phyloP scores from a whole-genome alignment of 37 sponge, comb jelly and placozoan genomes.

The Beroe forskalii region DNA sequence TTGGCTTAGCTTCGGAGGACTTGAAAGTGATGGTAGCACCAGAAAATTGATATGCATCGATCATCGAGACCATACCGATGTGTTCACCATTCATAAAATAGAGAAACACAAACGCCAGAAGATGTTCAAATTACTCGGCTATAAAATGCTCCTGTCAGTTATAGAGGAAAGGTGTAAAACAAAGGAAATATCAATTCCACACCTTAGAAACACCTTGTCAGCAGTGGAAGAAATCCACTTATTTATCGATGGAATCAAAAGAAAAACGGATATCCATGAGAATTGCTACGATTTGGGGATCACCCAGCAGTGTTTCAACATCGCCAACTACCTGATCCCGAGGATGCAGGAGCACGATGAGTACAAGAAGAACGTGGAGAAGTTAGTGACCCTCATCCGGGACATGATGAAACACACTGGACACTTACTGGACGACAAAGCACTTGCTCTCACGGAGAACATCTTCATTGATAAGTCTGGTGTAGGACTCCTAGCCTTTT shows the following conservation, averaged over 20 bases:
- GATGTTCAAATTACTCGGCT: conserved; percentile 51
- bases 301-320: conserved; percentile 40
- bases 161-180: conserved; percentile 17
- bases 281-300: conserved; percentile 40
- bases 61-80: conserved; percentile 54
- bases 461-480: conserved; percentile 8
- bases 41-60: conserved; percentile 34
- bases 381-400: conserved; percentile 31
- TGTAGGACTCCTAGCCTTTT: conserved; percentile 24
- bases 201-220: not conserved
- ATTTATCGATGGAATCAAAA: conserved; percentile 9
- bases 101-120: not conserved
- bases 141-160: conserved; percentile 20
- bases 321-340: not conserved
- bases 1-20: conserved; percentile 43
- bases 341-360: not conserved
- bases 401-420: conserved; percentile 59
- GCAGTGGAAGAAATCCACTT: conserved; percentile 41
- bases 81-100: conserved; percentile 30
- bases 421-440: not conserved
- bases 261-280: conserved; percentile 29
- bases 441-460: not conserved
- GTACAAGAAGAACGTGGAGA: conserved; percentile 37
- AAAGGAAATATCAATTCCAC: not conserved
- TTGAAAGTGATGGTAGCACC: conserved; percentile 37